These are phyloP conservation scores for Lepisosteus osseus DNA, from an alignment of 2,113 vertebrate genomes.

Conservation along the genomic window DNA sequence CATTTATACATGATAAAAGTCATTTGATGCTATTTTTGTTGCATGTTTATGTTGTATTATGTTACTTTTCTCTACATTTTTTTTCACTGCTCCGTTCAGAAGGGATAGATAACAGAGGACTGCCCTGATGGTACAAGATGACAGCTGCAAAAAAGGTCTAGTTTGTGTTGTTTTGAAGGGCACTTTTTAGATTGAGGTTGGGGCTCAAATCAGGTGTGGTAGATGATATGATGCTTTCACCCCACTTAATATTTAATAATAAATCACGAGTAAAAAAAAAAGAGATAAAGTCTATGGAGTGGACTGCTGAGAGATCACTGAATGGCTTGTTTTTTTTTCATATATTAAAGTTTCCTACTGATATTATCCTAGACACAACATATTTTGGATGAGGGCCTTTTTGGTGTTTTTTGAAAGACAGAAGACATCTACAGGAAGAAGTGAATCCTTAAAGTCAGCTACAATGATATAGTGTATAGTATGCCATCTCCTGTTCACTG, in stretches of 20 bases:
- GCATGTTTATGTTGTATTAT: not conserved
- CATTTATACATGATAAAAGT: not conserved
- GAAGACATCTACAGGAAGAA: too few species aligned
- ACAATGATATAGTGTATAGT: too few species aligned
- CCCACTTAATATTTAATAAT: too few species aligned
- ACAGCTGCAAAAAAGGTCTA: slow-evolving; percentile 19
- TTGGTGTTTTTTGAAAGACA: too few species aligned
- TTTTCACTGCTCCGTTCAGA: slow-evolving; percentile 15
- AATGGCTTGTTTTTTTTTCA: too few species aligned
- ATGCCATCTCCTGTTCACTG: too few species aligned
- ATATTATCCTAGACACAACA: too few species aligned
- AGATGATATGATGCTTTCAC: not conserved
- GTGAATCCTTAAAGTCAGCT: too few species aligned
- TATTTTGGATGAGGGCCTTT: too few species aligned
- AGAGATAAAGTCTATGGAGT: too few species aligned
- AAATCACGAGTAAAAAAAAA: too few species aligned
- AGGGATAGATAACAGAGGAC: slow-evolving; percentile 24
- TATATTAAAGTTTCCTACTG: too few species aligned
- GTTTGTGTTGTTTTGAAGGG: slow-evolving; percentile 3
- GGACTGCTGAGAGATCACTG: not conserved
- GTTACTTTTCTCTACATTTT: not conserved
- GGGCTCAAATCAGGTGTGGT: not conserved
- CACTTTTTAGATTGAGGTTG: slow-evolving; percentile 11
- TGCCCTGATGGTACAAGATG: slow-evolving; percentile 21
- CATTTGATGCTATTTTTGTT: not conserved